Evolutionary conservation across 2,113 vertebrate genomes (phyloP), one percentile per base, ranked within the genome.

Genomic region (Rhegmatorhina hoffmannsi): DNA sequence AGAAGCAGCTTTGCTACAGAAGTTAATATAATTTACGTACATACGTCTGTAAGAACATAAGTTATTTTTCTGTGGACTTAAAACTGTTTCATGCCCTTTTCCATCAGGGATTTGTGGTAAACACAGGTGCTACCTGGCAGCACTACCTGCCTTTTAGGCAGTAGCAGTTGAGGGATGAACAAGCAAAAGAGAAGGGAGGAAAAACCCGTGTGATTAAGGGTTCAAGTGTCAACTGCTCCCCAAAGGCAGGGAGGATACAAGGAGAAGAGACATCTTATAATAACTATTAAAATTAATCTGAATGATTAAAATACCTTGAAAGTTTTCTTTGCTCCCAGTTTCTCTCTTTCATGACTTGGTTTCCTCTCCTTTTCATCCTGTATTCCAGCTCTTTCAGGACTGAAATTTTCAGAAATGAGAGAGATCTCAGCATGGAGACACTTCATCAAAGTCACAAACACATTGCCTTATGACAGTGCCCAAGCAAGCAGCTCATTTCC

Each of bases 401-500:
- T 97, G 74, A 94, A 97, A 96, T 18, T 56, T 84, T 87, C 56
- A 87, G 75, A 83, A 85, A 70, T 38, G 36, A 62, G 31, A 87
- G 66, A 34, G 13, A 33, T 53, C 34, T 76, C 58, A 60, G 56
- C 60, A 84, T 29, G 62, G 8, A 80, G 11, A 36, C 24, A 19
- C 33, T 66, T 66, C 2, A 80, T 21, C 46, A 29, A 26, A 60
- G 31, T 13, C 75, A 85, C 40, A 46, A 10, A 58, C 40, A 52
- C 28, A 29, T 1, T 79, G 46, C 44, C 53, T 56, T 40, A 3
- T 8, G 49, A 10, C 43, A 73, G 20, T 16, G 36, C 25, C 46
- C 40, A 79, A 19, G 46, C 1, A 33, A 44, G 31, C 8, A 43
- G 13, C 13, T 90, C 24, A 10, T 59, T 77, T 53, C 66, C 46